phyloP scores from a whole-genome alignment of 2,888 invertebrate genomes.

The Carcina quercana region DNA sequence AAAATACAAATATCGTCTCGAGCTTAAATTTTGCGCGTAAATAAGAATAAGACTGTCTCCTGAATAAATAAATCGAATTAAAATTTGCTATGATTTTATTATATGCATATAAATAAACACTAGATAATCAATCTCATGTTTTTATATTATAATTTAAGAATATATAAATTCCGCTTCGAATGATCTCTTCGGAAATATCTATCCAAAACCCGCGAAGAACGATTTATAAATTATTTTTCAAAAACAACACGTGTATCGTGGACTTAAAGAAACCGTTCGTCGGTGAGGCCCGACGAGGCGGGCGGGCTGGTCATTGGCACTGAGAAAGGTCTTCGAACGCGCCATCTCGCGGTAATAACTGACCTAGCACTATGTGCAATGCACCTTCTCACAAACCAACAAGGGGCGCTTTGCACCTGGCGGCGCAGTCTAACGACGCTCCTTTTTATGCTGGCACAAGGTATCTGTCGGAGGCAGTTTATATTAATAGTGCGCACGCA shows the following conservation, averaged over 20 bases:
- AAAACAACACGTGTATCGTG: constrained; percentile 4
- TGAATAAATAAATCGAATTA: too few relatives aligned
- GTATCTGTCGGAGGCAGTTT: constrained; percentile 58
- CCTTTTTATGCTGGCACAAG: constrained; percentile 47
- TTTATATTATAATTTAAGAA: too few relatives aligned
- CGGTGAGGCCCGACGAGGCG: constrained; percentile 40
- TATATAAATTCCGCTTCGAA: too few relatives aligned
- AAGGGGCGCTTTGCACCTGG: constrained; percentile 59
- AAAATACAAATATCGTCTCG: too few relatives aligned
- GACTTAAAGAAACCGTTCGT: constrained; percentile 15
- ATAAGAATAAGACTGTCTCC: too few relatives aligned
- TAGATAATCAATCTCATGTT: too few relatives aligned
- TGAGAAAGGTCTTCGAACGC: constrained; percentile 35
- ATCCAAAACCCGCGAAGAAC: too few relatives aligned
- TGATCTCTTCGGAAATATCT: too few relatives aligned
- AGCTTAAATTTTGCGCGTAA: too few relatives aligned
- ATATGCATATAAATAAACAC: too few relatives aligned
- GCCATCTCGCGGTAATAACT: constrained; percentile 44
- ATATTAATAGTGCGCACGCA: constrained; percentile 65
- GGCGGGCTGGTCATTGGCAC: constrained; percentile 48
- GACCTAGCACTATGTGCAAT: constrained; percentile 61
- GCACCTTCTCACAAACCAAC: constrained; percentile 35
- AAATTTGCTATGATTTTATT: too few relatives aligned
- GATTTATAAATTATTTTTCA: too few relatives aligned
- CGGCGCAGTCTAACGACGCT: constrained; percentile 30